A percentile compares a stretch with the other conserved stretches of the same genome.
Conservation (phyloP, 2,113 vertebrate species). For the Ctenodactylus gundi region DNA sequence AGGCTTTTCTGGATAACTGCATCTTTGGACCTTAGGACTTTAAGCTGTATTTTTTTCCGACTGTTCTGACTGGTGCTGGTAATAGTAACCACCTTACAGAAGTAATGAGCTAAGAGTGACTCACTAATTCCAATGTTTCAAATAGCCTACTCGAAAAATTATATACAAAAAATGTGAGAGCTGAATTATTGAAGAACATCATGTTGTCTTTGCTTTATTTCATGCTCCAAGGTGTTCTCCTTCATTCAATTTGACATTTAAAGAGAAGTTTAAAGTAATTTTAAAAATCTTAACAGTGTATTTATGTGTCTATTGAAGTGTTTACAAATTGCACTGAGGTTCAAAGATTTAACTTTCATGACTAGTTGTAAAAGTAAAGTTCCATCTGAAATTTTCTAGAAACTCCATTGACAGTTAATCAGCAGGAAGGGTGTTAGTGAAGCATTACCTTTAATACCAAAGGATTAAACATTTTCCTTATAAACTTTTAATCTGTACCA, state of each 20-base stretch:
- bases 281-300: not conserved
- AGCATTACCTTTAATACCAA: not conserved
- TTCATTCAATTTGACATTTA: not conserved
- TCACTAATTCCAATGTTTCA: conserved; percentile 26
- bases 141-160: conserved; percentile 3
- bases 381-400: not conserved
- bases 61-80: not conserved
- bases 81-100: conserved; percentile 26
- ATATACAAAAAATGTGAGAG: not conserved
- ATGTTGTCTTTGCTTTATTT: conserved; percentile 25
- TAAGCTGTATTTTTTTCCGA: not conserved
- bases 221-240: not conserved
- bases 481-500: not conserved
- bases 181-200: not conserved
- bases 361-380: conserved; percentile 26
- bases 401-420: not conserved
- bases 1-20: not conserved
- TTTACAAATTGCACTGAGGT: conserved; percentile 29
- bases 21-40: not conserved
- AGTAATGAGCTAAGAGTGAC: conserved; percentile 17
- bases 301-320: not conserved
- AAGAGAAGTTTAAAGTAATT: not conserved
- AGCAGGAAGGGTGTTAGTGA: not conserved
- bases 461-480: conserved; percentile 9
- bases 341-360: conserved; percentile 20